Percentiles rank a stretch among this genome's conserved stretches.
phyloP scores from a whole-genome alignment of 2,797 vertebrate genomes.

The Taeniopygia guttata region DNA sequence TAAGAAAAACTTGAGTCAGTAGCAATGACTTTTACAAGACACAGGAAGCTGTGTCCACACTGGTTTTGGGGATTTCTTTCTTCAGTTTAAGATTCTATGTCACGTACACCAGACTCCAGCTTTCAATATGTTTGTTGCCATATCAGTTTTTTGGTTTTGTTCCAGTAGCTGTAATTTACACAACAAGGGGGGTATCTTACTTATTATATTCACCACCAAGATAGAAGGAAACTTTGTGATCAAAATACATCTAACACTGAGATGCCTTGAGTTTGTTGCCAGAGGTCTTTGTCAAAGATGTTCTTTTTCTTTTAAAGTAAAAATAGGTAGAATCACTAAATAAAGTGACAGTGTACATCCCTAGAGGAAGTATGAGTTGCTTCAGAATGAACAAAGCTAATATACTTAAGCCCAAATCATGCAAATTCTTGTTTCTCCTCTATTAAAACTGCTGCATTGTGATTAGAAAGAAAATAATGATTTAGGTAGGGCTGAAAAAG shows the following conservation, averaged over 20 bases:
- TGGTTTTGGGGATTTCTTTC: neutral
- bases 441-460: conserved; percentile 58
- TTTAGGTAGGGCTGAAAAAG: conserved; percentile 60
- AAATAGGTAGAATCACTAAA: conserved; percentile 32
- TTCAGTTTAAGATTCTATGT: neutral
- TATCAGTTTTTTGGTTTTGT: neutral
- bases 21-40: neutral
- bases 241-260: neutral
- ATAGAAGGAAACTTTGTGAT: neutral
- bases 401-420: neutral
- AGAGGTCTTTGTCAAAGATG: conserved; percentile 15
- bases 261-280: conserved; percentile 12
- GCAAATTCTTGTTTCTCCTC: conserved; percentile 28
- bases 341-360: neutral
- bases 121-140: neutral
- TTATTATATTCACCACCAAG: conserved; percentile 27
- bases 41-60: neutral
- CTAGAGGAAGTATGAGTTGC: neutral
- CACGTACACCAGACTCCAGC: neutral
- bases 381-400: conserved; percentile 27
- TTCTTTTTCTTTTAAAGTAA: conserved; percentile 42
- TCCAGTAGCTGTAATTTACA: conserved; percentile 24
- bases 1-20: neutral
- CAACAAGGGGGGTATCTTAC: conserved; percentile 1
- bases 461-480: conserved; percentile 61